phyloP scores from a whole-genome alignment of 2,113 vertebrate genomes.

The Cyprinus carpio region DNA sequence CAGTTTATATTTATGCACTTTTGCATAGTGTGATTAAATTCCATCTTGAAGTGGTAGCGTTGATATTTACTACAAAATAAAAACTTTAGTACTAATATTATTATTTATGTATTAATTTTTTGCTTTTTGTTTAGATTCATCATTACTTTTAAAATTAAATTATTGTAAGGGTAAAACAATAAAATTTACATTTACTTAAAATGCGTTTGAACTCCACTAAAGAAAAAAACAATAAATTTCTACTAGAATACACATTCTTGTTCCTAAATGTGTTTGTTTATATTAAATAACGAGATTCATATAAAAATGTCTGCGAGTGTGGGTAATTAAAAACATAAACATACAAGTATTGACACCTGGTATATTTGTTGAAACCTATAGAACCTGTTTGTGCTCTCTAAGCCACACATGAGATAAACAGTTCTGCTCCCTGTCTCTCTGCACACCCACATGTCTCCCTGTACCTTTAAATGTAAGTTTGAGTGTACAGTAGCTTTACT shows the following conservation, averaged over 20 bases:
- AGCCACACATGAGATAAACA: not conserved
- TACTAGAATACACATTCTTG: too few relatives aligned
- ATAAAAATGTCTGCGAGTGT: not conserved
- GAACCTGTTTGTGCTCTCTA: not conserved
- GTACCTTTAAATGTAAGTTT: not conserved
- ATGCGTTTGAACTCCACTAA: too few relatives aligned
- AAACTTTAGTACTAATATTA: too few relatives aligned
- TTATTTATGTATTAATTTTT: too few relatives aligned
- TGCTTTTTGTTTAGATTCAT: not conserved
- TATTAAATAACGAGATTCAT: not conserved
- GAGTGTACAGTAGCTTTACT: not conserved
- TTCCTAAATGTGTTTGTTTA: not conserved
- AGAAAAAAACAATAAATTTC: too few relatives aligned
- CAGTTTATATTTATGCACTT: too few relatives aligned
- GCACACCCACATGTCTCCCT: not conserved
- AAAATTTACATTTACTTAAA: too few relatives aligned
- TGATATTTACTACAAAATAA: too few relatives aligned
- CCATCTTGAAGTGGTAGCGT: too few relatives aligned
- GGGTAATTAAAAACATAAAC: not conserved
- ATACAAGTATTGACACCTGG: not conserved
- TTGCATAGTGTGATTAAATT: too few relatives aligned
- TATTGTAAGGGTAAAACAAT: too few relatives aligned
- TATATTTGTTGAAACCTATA: not conserved
- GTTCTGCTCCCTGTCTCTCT: not conserved
- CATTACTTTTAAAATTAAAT: not conserved